Evolutionary conservation across 1,140 invertebrate species (phyloP).

Genomic region (Psix sp.): DNA sequence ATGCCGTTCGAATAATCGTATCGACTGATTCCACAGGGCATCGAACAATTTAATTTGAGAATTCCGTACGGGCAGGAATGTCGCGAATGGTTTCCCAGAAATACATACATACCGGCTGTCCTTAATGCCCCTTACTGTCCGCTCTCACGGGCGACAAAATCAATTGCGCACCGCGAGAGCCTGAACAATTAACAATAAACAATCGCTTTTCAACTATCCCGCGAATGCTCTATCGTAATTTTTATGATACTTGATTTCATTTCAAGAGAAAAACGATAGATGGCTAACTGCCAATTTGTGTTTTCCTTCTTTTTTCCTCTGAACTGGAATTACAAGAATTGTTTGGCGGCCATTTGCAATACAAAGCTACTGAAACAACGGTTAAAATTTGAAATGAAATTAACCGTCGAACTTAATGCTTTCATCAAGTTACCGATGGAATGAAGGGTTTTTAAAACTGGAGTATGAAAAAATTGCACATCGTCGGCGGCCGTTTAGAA

Average conservation of each 20-base stretch:
- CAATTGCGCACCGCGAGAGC: conserved; percentile 46
- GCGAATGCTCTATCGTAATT: conserved; percentile 24
- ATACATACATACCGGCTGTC: conserved; percentile 59
- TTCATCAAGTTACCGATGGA: too few species aligned
- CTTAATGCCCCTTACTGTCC: conserved; percentile 62
- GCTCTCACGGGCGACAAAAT: conserved; percentile 56
- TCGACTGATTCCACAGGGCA: conserved; percentile 63
- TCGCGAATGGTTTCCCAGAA: conserved; percentile 62
- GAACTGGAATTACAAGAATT: too few species aligned
- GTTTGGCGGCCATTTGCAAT: too few species aligned
- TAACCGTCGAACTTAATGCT: too few species aligned
- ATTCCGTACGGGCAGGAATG: conserved; percentile 64
- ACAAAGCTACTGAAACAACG: too few species aligned
- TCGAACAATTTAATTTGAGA: conserved; percentile 72
- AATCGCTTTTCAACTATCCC: conserved; percentile 29
- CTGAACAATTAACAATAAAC: conserved; percentile 43
- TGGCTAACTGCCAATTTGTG: neutral
- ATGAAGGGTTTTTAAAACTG: too few species aligned
- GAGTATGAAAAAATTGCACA: too few species aligned
- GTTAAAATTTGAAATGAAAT: too few species aligned
- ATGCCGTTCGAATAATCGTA: conserved; percentile 58
- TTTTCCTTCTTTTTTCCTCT: neutral
- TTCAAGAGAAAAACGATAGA: neutral
- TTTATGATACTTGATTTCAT: conserved; percentile 21
- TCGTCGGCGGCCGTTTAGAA: too few species aligned